These are phyloP conservation scores for Galerucella calmariensis DNA, from an alignment of 2,888 invertebrate species.

Conservation along the genomic window DNA sequence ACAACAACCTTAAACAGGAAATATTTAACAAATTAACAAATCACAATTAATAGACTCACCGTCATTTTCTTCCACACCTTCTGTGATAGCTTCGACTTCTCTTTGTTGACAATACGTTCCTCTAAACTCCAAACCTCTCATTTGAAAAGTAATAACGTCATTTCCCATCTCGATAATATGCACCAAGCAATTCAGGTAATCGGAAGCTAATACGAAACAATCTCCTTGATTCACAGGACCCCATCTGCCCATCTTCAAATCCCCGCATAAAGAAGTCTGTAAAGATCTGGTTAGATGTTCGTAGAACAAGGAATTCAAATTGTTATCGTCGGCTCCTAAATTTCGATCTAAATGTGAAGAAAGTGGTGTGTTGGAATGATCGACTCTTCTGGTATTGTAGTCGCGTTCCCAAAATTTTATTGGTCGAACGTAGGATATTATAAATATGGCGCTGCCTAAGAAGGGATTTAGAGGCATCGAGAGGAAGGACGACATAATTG, in stretches of 20 bases:
- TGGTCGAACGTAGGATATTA: constrained; percentile 98
- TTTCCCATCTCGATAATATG: constrained; percentile 98
- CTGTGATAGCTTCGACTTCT: constrained; percentile 98
- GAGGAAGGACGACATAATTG: constrained; percentile 89
- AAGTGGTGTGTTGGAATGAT: constrained; percentile 95
- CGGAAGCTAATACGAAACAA: constrained; percentile 97
- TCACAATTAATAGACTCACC: constrained; percentile 66
- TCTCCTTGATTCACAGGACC: constrained; percentile 97
- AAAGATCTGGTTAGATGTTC: constrained; percentile 96
- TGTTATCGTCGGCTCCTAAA: constrained; percentile 94
- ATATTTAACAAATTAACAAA: constrained; percentile 2
- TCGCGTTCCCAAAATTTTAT: constrained; percentile 99
- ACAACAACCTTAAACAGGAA: constrained; percentile 74
- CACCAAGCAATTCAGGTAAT: constrained; percentile 97
- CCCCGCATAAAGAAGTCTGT: constrained; percentile 95
- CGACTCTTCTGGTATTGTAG: constrained; percentile 96
- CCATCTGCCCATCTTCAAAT: constrained; percentile 89
- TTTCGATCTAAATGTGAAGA: constrained; percentile 95
- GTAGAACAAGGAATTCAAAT: constrained; percentile 98
- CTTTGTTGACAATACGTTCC: constrained; percentile 99
- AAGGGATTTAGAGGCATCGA: constrained; percentile 98
- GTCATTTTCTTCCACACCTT: constrained; percentile 95
- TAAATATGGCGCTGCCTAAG: constrained; percentile 96
- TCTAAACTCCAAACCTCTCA: constrained; percentile 96
- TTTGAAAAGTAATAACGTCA: constrained; percentile 97